Conservation (phyloP, 2,888 invertebrate genomes). For the Drosophila nr. medialis region DNA sequence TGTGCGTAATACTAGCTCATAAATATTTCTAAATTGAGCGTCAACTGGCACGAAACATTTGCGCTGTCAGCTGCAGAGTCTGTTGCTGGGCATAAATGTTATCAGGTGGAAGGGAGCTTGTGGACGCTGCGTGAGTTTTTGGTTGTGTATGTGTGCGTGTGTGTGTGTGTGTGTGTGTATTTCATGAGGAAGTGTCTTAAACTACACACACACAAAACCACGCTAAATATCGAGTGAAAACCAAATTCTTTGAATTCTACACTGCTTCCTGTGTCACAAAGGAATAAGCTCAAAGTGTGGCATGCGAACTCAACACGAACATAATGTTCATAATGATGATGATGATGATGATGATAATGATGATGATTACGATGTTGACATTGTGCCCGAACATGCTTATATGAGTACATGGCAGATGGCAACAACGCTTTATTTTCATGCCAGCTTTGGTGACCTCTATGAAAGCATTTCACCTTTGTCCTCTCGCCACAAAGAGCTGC, state of each 20-base stretch:
- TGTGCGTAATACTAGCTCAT: slow-evolving; percentile 49
- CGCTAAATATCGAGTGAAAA: not conserved
- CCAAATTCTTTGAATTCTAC: slow-evolving; percentile 52
- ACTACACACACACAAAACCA: slow-evolving; percentile 7
- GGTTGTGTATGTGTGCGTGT: not conserved
- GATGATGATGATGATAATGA: slow-evolving; percentile 10
- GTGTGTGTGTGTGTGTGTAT: not conserved
- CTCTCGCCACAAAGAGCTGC: slow-evolving; percentile 41
- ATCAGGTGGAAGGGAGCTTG: slow-evolving; percentile 29
- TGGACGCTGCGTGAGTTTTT: not conserved
- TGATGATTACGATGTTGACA: slow-evolving; percentile 34
- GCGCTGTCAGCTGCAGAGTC: slow-evolving; percentile 41
- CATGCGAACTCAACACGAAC: slow-evolving; percentile 25
- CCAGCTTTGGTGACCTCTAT: slow-evolving; percentile 53
- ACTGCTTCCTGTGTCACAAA: slow-evolving; percentile 24
- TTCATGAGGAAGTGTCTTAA: slow-evolving; percentile 6
- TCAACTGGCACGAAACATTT: slow-evolving; percentile 58
- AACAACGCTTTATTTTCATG: slow-evolving; percentile 19
- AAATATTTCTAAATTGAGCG: slow-evolving; percentile 56
- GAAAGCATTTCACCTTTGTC: slow-evolving; percentile 42
- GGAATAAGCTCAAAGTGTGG: slow-evolving; percentile 31
- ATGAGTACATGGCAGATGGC: slow-evolving; percentile 11
- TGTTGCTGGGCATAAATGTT: slow-evolving; percentile 35
- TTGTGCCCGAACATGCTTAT: slow-evolving; percentile 13
- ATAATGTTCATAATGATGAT: slow-evolving; percentile 17